Base-by-base conservation (phyloP, 92 coral and sea anemone species). In the Phenganax subtilis region DNA sequence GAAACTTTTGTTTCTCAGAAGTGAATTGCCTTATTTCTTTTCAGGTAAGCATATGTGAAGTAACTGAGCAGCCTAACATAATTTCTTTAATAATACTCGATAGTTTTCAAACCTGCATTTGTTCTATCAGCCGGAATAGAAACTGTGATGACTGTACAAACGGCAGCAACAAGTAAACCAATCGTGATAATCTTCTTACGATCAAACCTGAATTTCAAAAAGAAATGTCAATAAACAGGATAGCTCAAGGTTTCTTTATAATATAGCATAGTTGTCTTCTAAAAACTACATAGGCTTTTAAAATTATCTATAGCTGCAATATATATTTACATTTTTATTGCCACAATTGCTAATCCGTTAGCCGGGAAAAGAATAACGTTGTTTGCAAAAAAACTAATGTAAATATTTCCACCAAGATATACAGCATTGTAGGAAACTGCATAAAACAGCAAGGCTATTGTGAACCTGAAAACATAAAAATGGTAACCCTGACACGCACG, bases 91-190 rank as follows among this genome's bases (percentile, higher is more conserved):
- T 37, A 37, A 5, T 37, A 37, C 0, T 37, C 5, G 47, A 37
- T 37, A 37, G 47, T 37, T 0, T 37, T 37, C 47, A 37, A 37
- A 94, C 98, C 98, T 72, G 89, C 6, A 63, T 92, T 94, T 1
- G 76, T 66, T 1, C 82, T 87, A 79, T 94, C 98, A 31, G 64
- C 82, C 56, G 98, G 98, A 55, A 94, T 66, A 0, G 89, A 88
- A 4, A 91, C 87, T 5, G 91, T 93, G 55, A 92, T 27, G 77
- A 89, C 86, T 83, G 89, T 91, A 8, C 90, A 90, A 64, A 92
- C 81, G 55, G 98, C 97, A 14, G 94, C 94, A 57, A 90, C 87
- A 9, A 94, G 61, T 55, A 94, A 82, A 47, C 98, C 98, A 76
- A 90, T 81, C 8, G 92, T 92, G 10, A 93, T 93, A 0, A 88